Percentiles rank a stretch among this genome's conserved stretches.
Conservation (phyloP, 2,797 vertebrate species). For the Dicrostonyx torquatus region DNA sequence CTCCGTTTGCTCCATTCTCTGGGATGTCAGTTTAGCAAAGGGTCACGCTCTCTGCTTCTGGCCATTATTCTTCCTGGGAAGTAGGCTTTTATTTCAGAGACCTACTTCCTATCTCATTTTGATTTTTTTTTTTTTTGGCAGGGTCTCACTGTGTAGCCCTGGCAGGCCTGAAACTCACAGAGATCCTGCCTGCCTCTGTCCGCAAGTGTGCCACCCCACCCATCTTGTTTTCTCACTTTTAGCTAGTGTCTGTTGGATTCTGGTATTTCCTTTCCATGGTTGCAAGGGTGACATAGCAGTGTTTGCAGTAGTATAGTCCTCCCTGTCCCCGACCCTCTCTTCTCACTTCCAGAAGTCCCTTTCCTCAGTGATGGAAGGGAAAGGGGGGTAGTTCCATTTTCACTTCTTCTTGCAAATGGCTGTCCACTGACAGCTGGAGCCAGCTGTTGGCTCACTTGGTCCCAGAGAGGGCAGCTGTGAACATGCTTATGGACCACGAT, state of each 20-base stretch:
- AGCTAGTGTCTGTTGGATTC: neutral
- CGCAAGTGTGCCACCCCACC: neutral
- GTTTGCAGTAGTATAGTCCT: neutral
- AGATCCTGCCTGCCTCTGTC: neutral
- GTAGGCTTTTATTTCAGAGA: neutral
- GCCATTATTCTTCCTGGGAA: neutral
- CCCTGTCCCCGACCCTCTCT: neutral
- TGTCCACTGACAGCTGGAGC: neutral
- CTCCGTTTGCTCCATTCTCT: neutral
- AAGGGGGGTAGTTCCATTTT: conserved; percentile 17
- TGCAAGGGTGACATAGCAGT: neutral
- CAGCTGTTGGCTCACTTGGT: neutral
- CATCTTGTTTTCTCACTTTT: neutral
- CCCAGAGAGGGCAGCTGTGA: neutral
- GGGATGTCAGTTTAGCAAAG: neutral
- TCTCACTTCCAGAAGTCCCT: neutral
- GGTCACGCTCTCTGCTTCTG: neutral
- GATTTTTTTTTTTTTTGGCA: neutral
- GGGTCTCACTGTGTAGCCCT: too few relatives aligned
- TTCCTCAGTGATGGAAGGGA: neutral
- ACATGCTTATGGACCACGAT: neutral
- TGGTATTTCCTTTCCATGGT: neutral
- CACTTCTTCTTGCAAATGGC: conserved; percentile 20
- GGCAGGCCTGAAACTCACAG: neutral
- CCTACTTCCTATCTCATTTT: neutral